Percentiles rank a stretch among this genome's conserved stretches.
Conservation (phyloP, 2,113 vertebrate species). For the Neomonachus schauinslandi region DNA sequence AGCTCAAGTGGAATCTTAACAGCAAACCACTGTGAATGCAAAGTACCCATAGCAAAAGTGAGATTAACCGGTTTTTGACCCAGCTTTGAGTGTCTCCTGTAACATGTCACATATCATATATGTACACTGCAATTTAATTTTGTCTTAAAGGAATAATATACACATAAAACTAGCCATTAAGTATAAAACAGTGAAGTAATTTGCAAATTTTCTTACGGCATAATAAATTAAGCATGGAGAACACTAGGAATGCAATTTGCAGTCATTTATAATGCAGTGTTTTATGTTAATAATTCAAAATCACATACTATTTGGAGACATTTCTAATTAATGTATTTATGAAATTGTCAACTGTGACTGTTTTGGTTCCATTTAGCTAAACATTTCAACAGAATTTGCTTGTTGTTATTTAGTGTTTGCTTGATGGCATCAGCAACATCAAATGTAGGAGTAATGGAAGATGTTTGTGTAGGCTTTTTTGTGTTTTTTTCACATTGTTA, state of each 20-base stretch:
- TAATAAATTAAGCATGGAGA: slow-evolving; percentile 92
- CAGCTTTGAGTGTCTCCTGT: slow-evolving; percentile 73
- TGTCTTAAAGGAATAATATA: slow-evolving; percentile 88
- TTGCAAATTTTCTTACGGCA: slow-evolving; percentile 90
- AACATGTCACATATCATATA: slow-evolving; percentile 81
- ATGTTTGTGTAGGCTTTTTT: slow-evolving; percentile 65
- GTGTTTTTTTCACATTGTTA: slow-evolving; percentile 44
- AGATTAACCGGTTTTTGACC: slow-evolving; percentile 60
- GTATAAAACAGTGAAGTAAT: slow-evolving; percentile 88
- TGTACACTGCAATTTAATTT: slow-evolving; percentile 85
- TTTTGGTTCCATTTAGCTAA: slow-evolving; percentile 92
- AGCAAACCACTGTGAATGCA: neutral
- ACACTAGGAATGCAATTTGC: slow-evolving; percentile 91
- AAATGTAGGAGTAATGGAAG: slow-evolving; percentile 84
- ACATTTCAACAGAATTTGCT: slow-evolving; percentile 89
- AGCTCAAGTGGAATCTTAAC: neutral
- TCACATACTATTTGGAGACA: slow-evolving; percentile 92
- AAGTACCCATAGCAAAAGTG: slow-evolving; percentile 11
- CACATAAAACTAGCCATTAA: slow-evolving; percentile 89
- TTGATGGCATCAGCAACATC: slow-evolving; percentile 85
- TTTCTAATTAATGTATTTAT: slow-evolving; percentile 93
- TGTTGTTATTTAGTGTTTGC: slow-evolving; percentile 88
- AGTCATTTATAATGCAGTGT: slow-evolving; percentile 92
- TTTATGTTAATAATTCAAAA: slow-evolving; percentile 94
- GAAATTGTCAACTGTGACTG: slow-evolving; percentile 92